Percentiles rank a stretch among this genome's conserved stretches.
Evolutionary conservation across 2,113 vertebrate species (phyloP).

Genomic region (Neopipo cinnamomea): DNA sequence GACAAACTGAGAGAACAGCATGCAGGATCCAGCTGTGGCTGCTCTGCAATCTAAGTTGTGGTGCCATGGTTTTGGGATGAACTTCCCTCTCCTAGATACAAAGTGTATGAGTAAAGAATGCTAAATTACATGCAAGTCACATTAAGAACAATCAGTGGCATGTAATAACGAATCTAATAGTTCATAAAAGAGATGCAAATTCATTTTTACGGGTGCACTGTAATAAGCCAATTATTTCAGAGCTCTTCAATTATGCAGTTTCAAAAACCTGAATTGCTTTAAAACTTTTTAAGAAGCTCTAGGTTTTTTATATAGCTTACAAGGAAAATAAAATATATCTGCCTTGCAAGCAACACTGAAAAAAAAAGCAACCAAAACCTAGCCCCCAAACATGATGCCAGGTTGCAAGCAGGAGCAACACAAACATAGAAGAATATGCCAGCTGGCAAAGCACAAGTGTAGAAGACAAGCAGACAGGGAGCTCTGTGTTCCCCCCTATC

Average conservation of each 20-base stretch:
- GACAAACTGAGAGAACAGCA: neutral
- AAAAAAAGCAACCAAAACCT: neutral
- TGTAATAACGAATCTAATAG: constrained; percentile 69
- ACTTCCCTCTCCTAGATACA: constrained; percentile 3
- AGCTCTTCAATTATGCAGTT: constrained; percentile 69
- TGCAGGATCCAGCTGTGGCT: neutral
- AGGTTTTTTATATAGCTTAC: constrained; percentile 41
- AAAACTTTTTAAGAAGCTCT: constrained; percentile 28
- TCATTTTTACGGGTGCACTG: constrained; percentile 70
- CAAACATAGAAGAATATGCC: constrained; percentile 2
- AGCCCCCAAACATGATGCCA: neutral
- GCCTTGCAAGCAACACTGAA: neutral
- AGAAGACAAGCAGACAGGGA: neutral
- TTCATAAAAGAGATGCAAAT: constrained; percentile 78
- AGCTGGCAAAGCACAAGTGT: constrained; percentile 29
- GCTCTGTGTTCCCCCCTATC: constrained; percentile 8
- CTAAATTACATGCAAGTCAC: constrained; percentile 71
- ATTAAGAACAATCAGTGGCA: constrained; percentile 72
- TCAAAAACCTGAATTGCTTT: constrained; percentile 66
- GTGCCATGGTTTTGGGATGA: neutral
- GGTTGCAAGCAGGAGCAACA: neutral
- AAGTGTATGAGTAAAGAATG: constrained; percentile 64
- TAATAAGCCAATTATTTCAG: constrained; percentile 79
- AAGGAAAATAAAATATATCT: constrained; percentile 17
- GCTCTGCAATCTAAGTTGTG: neutral